phyloP scores from a whole-genome alignment of 1,140 invertebrate species.

The Macrobrachium nipponense region DNA sequence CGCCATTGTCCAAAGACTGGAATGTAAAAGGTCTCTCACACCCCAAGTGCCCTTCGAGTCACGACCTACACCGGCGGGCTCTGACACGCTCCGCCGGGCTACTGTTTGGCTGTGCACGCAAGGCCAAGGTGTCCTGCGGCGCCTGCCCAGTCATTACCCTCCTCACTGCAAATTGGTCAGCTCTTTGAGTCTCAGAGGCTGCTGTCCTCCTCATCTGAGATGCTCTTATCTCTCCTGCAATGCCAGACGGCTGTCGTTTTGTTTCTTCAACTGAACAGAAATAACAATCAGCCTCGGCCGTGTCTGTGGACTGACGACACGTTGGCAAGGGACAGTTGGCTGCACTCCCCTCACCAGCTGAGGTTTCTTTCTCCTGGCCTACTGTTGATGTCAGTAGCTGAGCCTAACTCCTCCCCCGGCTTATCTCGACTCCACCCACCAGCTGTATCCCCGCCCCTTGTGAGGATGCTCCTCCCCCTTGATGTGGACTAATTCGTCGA shows the following conservation, averaged over 20 bases:
- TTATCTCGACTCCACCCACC: not conserved
- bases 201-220: not conserved
- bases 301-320: no score
- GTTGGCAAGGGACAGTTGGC: no score
- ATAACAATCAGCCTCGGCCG: no score
- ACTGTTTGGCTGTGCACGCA: slow-evolving; percentile 52
- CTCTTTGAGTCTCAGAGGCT: not conserved
- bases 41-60: slow-evolving; percentile 21
- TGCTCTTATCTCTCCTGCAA: no score
- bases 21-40: no score
- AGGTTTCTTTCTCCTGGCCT: no score
- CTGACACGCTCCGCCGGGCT: slow-evolving; percentile 47
- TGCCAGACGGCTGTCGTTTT: no score
- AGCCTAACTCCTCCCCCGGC: no score
- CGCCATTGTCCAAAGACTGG: not conserved
- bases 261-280: no score
- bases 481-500: not conserved
- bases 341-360: not conserved
- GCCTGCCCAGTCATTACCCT: slow-evolving; percentile 31
- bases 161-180: not conserved
- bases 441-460: slow-evolving; percentile 17
- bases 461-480: slow-evolving; percentile 1
- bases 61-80: slow-evolving; percentile 34
- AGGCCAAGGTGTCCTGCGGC: slow-evolving; percentile 33
- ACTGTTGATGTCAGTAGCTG: no score